These are phyloP conservation scores for Melozone crissalis DNA, from an alignment of 2,113 vertebrate genomes.

Conservation along the genomic window DNA sequence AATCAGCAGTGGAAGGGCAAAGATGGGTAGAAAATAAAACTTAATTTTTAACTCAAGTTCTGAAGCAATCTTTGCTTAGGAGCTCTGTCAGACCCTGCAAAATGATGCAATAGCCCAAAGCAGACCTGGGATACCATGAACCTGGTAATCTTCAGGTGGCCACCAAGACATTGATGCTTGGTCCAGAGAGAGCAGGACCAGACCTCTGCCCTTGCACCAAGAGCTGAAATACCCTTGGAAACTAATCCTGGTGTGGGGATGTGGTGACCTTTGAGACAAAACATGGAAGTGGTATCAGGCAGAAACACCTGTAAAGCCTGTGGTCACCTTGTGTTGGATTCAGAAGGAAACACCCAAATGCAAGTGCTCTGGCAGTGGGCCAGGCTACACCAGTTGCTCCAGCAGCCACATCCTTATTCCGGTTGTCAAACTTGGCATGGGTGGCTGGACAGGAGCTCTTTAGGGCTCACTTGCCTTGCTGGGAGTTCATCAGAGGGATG, in stretches of 20 bases:
- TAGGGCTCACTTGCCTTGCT: not conserved
- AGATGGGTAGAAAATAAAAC: constrained; percentile 65
- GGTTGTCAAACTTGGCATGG: not conserved
- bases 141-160: not conserved
- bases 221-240: not conserved
- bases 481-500: not conserved
- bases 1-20: constrained; percentile 55
- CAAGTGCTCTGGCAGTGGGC: not conserved
- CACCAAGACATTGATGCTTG: not conserved
- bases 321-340: not conserved
- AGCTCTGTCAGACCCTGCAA: not conserved
- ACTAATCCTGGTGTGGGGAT: too few species aligned
- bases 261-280: not conserved
- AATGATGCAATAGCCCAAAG: not conserved
- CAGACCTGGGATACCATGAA: not conserved
- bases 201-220: not conserved
- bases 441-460: not conserved
- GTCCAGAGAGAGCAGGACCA: not conserved
- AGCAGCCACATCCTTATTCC: not conserved
- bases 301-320: not conserved
- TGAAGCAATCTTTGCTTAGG: constrained; percentile 13
- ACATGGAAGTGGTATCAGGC: not conserved
- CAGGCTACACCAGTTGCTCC: not conserved
- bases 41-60: constrained; percentile 41
- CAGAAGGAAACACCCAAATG: not conserved